Percentiles rank a stretch among this genome's conserved stretches.
These are phyloP conservation scores for Pachyseris speciosa DNA, from an alignment of 64 coral and sea anemone species.

Conservation along the genomic window DNA sequence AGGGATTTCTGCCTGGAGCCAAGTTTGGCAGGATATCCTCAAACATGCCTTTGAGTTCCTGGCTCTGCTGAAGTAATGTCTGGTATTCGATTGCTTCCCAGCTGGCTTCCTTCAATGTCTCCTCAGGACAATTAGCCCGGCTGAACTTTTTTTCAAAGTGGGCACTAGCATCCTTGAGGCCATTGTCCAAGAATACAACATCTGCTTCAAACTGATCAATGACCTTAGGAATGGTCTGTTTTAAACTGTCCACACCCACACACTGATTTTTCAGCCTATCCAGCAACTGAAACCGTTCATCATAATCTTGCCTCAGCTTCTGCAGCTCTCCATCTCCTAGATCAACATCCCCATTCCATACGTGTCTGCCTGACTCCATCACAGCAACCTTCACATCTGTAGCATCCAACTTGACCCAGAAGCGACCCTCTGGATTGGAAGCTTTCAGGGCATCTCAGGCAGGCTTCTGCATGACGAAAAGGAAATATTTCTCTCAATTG, in stretches of 20 bases:
- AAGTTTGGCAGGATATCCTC: conserved; percentile 1
- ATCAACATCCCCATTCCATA: conserved; percentile 64
- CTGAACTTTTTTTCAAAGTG: conserved; percentile 41
- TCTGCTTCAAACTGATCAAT: conserved; percentile 29
- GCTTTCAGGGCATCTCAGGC: conserved; percentile 2
- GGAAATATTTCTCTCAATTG: too few species aligned
- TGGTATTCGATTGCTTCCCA: conserved; percentile 58
- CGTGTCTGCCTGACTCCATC: conserved; percentile 13
- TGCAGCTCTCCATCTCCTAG: conserved; percentile 42
- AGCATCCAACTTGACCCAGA: conserved; percentile 50
- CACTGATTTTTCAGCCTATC: neutral
- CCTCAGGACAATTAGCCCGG: conserved; percentile 36
- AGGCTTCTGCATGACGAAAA: neutral
- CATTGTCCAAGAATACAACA: conserved; percentile 33
- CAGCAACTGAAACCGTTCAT: neutral
- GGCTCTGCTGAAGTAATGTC: conserved; percentile 56
- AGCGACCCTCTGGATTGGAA: neutral
- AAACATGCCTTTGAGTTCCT: conserved; percentile 36
- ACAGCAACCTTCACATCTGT: conserved; percentile 50
- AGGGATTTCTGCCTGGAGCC: neutral
- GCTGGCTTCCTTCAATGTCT: conserved; percentile 47
- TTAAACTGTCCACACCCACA: neutral
- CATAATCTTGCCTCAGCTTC: neutral
- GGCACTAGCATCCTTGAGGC: conserved; percentile 37
- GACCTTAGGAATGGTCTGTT: neutral